Percentiles rank a stretch among this genome's conserved stretches.
phyloP scores from a whole-genome alignment of 2,797 vertebrate species.

The Rhodeus uyekii region DNA sequence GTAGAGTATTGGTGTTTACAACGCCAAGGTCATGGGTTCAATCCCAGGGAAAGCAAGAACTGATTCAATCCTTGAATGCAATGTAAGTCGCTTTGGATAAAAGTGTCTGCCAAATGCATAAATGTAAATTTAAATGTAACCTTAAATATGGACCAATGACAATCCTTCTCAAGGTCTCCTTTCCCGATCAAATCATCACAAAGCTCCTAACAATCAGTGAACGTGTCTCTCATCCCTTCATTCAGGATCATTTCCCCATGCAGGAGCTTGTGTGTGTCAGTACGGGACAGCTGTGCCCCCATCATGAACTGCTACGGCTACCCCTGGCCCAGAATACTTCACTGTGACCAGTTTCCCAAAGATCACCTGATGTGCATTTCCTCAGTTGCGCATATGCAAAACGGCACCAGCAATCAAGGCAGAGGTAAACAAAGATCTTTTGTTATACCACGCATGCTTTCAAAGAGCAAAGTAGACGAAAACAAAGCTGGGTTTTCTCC shows the following conservation, averaged over 20 bases:
- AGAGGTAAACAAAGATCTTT: conserved; percentile 67
- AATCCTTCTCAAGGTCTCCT: not conserved
- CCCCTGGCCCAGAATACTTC: conserved; percentile 85
- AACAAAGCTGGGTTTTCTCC: not conserved
- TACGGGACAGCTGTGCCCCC: conserved; percentile 83
- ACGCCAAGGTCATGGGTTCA: too few species aligned
- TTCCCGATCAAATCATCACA: not conserved
- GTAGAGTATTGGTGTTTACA: too few species aligned
- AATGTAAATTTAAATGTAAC: too few species aligned
- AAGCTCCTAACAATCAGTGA: not conserved
- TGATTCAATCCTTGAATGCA: too few species aligned
- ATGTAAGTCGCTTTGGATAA: too few species aligned
- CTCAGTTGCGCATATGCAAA: conserved; percentile 74
- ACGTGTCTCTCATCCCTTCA: conserved; percentile 38
- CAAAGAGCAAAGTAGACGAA: not conserved
- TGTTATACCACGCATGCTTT: not conserved
- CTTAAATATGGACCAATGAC: not conserved
- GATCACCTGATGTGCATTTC: conserved; percentile 85
- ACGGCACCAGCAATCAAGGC: conserved; percentile 58
- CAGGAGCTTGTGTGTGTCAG: conserved; percentile 81
- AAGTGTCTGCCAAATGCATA: too few species aligned
- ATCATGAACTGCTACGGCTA: conserved; percentile 86
- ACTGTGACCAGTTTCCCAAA: conserved; percentile 80
- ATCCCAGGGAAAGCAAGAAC: too few species aligned
- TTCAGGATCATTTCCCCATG: conserved; percentile 83